Evolutionary conservation across 1,140 invertebrate species (phyloP).

Genomic region (Hyles vespertilio): DNA sequence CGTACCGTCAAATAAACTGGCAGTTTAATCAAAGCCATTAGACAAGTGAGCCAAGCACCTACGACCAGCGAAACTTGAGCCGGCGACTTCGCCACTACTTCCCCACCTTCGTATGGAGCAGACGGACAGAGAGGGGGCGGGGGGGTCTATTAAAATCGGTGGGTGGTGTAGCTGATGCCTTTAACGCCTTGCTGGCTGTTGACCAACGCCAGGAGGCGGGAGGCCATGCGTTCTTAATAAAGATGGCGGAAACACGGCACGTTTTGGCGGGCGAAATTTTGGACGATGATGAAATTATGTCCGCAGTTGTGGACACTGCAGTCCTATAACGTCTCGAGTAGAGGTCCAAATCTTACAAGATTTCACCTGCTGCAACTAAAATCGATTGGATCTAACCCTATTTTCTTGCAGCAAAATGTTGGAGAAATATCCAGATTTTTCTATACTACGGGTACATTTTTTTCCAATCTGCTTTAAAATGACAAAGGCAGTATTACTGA

Average conservation of each 20-base stretch:
- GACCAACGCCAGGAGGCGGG: constrained; percentile 71
- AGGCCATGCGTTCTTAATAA: constrained; percentile 73
- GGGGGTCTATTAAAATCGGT: constrained; percentile 46
- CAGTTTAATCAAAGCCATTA: constrained; percentile 75
- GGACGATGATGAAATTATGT: constrained; percentile 13
- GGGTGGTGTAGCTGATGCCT: constrained; percentile 69
- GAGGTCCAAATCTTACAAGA: no score
- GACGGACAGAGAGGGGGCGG: constrained; percentile 24
- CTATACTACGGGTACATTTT: no score
- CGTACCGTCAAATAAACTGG: constrained; percentile 74
- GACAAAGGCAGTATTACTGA: no score
- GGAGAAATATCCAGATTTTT: no score
- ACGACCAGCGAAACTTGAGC: constrained; percentile 42
- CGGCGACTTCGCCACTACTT: constrained; percentile 34
- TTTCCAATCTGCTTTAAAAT: no score
- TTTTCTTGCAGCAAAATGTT: no score
- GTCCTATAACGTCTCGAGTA: no score
- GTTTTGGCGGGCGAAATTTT: constrained; percentile 59
- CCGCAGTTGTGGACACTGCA: not conserved
- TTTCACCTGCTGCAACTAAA: no score
- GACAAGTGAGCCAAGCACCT: constrained; percentile 72
- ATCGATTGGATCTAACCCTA: no score
- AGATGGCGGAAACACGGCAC: constrained; percentile 65
- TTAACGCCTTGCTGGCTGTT: constrained; percentile 73
- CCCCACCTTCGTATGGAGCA: constrained; percentile 27